Base-by-base conservation (phyloP, 2,888 invertebrate species). In the Cephus pulcher region DNA sequence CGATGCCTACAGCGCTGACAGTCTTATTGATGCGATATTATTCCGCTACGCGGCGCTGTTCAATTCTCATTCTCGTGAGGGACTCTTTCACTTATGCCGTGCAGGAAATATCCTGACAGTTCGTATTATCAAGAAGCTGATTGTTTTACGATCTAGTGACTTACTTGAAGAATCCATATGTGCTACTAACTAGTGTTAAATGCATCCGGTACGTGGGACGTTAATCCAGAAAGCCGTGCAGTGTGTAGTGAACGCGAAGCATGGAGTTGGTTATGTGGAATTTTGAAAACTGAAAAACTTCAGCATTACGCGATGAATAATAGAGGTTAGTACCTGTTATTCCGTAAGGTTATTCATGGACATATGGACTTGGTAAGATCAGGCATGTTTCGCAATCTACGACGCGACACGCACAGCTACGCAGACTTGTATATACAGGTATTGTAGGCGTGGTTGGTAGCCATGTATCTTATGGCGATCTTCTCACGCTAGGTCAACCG, bases 401-500 rank as follows among this genome's bases (percentile, higher is more conserved):
- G 23, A 56, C 12, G 71, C 71, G 71, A 34, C 71, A 71, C 71
- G 71, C 71, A 71, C 33, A 56, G 56, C 56, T 23, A 56, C 56
- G 56, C 56, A 56, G 56, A 23, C 56, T 56, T 56, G 9, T 56
- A 56, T 56, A 56, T 56, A 56, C 71, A 71, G 71, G 33, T 32
- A 71, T 32, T 15, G 34, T 75, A 78, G 80, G 83, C 82, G 83
- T 83, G 74, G 77, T 78, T 37, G 69, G 37, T 76, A 34, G 76
- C 23, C 37, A 70, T 69, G 74, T 74, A 34, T 37, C 30, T 74
- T 34, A 70, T 76, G 80, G 81, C 81, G 82, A 76, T 85, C 83
- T 85, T 86, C 86, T 87, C 86, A 87, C 86, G 86, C 78, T 86
- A 81, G 75, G 78, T 35, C 37, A 74, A 37, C 37, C 35, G 74